Evolutionary conservation across 1,140 invertebrate genomes (phyloP).

Genomic region (Listronotus oregonensis): DNA sequence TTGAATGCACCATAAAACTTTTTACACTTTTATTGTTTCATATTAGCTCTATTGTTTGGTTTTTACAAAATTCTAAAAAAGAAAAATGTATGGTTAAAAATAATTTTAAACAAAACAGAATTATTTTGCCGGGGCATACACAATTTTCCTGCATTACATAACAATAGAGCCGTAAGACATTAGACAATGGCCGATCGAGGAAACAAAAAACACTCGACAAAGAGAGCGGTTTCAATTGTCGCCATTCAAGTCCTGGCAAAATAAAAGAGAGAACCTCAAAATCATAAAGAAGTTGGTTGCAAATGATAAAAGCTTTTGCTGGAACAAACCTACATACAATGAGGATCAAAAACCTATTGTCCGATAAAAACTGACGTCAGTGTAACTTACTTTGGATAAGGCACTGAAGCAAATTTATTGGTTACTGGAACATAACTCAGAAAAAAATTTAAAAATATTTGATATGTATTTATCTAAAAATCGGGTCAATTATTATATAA

Average conservation of each 20-base stretch:
- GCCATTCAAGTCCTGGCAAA: slow-evolving; percentile 50
- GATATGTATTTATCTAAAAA: too few relatives aligned
- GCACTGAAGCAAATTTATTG: slow-evolving; percentile 2
- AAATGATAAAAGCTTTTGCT: slow-evolving; percentile 50
- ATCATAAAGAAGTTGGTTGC: slow-evolving; percentile 49
- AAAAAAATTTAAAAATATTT: too few relatives aligned
- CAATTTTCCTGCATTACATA: slow-evolving; percentile 46
- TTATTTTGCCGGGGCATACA: slow-evolving; percentile 14
- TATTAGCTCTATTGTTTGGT: too few relatives aligned
- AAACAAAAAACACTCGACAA: slow-evolving; percentile 52
- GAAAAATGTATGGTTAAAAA: neutral
- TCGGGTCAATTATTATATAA: too few relatives aligned
- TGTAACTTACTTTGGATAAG: slow-evolving; percentile 15
- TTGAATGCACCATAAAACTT: too few relatives aligned
- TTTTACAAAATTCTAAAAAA: too few relatives aligned
- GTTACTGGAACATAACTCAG: too few relatives aligned
- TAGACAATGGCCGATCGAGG: slow-evolving; percentile 51
- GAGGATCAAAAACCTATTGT: slow-evolving; percentile 51
- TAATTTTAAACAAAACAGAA: slow-evolving; percentile 18
- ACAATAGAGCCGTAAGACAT: slow-evolving; percentile 50
- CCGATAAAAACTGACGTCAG: slow-evolving; percentile 37
- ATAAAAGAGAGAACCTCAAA: slow-evolving; percentile 49
- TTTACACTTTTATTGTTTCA: too few relatives aligned
- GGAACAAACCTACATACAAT: slow-evolving; percentile 51
- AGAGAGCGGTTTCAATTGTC: slow-evolving; percentile 52